These are phyloP conservation scores for Pyrocephalus nanus DNA, from an alignment of 2,797 vertebrate species.

Conservation along the genomic window DNA sequence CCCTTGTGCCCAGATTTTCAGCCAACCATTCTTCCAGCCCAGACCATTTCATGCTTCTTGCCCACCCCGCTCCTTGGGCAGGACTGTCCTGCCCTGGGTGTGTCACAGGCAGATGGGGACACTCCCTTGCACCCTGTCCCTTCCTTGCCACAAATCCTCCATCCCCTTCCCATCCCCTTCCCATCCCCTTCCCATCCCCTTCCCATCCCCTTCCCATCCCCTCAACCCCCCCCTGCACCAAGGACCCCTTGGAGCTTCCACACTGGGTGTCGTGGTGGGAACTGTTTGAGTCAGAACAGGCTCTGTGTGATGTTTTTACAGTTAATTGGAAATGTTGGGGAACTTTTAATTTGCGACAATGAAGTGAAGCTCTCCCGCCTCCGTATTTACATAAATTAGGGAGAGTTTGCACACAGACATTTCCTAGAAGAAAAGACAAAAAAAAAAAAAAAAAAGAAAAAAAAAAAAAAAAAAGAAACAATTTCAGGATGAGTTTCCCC, in stretches of 20 bases:
- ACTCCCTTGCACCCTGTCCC: too few relatives aligned
- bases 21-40: too few relatives aligned
- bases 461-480: not conserved
- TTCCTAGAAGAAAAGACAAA: slow-evolving; percentile 34
- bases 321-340: slow-evolving; percentile 52
- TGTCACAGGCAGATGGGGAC: too few relatives aligned
- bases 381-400: slow-evolving; percentile 44
- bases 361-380: not conserved
- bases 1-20: not conserved
- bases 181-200: too few relatives aligned
- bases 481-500: slow-evolving; percentile 31
- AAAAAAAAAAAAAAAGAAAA: not conserved
- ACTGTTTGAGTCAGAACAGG: not conserved
- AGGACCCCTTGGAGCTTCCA: not conserved
- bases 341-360: slow-evolving; percentile 56
- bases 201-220: not conserved
- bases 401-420: slow-evolving; percentile 36
- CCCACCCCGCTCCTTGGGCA: too few relatives aligned
- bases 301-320: not conserved
- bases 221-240: not conserved
- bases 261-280: fast-evolving
- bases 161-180: not conserved
- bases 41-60: too few relatives aligned
- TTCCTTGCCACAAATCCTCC: not conserved
- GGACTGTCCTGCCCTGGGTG: too few relatives aligned